Evolutionary conservation across 2,888 invertebrate genomes (phyloP).

Genomic region (Drosophila villosipedis): DNA sequence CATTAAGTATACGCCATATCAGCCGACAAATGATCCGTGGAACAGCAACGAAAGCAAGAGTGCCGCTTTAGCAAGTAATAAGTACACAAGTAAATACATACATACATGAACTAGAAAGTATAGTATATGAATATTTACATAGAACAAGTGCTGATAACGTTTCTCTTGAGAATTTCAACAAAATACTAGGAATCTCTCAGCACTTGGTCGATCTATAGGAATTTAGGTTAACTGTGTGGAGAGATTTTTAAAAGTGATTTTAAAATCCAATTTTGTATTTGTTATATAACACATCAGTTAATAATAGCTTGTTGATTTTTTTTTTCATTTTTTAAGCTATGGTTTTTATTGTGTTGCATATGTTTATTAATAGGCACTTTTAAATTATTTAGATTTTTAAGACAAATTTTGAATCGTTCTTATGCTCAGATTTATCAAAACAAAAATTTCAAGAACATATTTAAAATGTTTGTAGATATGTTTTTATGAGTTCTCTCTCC

Average conservation of each 20-base stretch:
- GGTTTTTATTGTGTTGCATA: not conserved
- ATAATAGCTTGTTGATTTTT: not conserved
- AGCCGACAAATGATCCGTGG: constrained; percentile 39
- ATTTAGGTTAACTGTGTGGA: constrained; percentile 11
- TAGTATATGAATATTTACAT: constrained; percentile 9
- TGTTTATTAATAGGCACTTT: not conserved
- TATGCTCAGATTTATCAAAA: not conserved
- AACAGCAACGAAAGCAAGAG: constrained; percentile 65
- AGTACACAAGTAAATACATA: not conserved
- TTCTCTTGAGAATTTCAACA: constrained; percentile 18
- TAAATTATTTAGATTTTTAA: not conserved
- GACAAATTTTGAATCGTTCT: not conserved
- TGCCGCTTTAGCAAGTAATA: constrained; percentile 27
- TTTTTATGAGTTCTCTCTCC: not conserved
- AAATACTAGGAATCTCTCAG: constrained; percentile 7
- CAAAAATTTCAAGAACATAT: not conserved
- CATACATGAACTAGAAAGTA: constrained; percentile 33
- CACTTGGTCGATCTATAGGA: constrained; percentile 14
- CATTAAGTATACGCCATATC: constrained; percentile 30
- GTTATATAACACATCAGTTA: not conserved
- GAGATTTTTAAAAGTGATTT: not conserved
- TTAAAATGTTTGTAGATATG: not conserved
- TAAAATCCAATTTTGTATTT: too few species aligned
- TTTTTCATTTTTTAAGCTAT: not conserved
- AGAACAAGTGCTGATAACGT: constrained; percentile 52